Conservation (phyloP, 2,888 invertebrate species). For the Watsonalla cultraria region DNA sequence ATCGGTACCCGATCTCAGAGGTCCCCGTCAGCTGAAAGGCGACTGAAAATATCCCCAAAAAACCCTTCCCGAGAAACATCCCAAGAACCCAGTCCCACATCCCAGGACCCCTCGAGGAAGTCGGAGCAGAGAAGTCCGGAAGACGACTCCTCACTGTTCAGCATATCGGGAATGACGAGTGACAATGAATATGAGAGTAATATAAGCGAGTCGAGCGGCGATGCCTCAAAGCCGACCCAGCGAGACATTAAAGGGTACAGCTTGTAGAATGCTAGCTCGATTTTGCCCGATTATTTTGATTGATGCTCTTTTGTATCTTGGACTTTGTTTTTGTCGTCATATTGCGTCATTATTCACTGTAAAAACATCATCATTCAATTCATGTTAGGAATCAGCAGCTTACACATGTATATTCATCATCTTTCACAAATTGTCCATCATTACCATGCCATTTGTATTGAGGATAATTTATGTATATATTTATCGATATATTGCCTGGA, state of each 20-base stretch:
- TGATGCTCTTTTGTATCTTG: constrained; percentile 59
- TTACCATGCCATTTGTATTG: not conserved
- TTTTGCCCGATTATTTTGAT: constrained; percentile 60
- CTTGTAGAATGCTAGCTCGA: constrained; percentile 69
- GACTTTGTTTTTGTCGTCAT: constrained; percentile 26
- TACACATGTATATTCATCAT: constrained; percentile 5
- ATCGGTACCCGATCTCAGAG: constrained; percentile 80
- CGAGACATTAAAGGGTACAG: constrained; percentile 74
- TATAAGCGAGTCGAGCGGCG: constrained; percentile 74
- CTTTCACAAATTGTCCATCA: not conserved
- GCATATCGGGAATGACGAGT: constrained; percentile 79
- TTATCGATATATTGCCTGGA: not conserved
- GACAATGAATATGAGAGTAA: constrained; percentile 78
- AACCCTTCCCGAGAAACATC: constrained; percentile 63
- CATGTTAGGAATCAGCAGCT: constrained; percentile 9
- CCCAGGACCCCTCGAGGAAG: constrained; percentile 67
- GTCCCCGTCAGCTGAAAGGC: constrained; percentile 70
- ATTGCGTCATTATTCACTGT: constrained; percentile 4
- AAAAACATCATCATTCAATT: constrained; percentile 11
- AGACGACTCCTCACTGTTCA: constrained; percentile 76
- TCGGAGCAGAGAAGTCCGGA: constrained; percentile 76
- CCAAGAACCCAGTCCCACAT: constrained; percentile 69
- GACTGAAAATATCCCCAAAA: constrained; percentile 47
- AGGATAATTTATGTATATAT: not conserved
- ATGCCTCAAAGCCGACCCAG: constrained; percentile 68